Evolutionary conservation across 2,888 invertebrate species (phyloP), one percentile per base, ranked within the genome.

Genomic region (Rhagium mordax): DNA sequence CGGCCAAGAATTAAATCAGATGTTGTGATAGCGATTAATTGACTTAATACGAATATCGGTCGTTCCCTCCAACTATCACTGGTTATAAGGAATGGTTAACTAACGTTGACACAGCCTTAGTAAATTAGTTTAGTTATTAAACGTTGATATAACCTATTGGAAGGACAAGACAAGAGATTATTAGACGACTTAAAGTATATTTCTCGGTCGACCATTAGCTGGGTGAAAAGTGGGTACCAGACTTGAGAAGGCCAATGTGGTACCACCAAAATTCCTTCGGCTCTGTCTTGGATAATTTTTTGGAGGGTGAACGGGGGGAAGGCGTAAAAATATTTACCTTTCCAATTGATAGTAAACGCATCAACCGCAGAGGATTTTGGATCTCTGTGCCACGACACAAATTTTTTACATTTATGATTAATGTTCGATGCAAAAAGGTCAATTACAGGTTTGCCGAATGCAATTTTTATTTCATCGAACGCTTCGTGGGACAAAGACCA

Each of bases 161-260:
- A 64, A 66, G 65, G 53, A 48, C 66, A 75, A 27, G 66, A 24
- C 10, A 75, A 57, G 16, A 75, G 47, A 21, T 72, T 33, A 55
- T 24, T 29, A 29, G n/a, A n/a, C 47, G 74, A 66, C 6, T 59
- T 33, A 33, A 75, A 72, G 15, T 21, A 61, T 18, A 74, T 13
- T 29, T 64, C 24, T 29, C 60, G 7, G 27, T 16, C 64, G 5
- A 70, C 27, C 3, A 16, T 24, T 16, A 61, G 18, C 18, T 66
- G 70, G n/a, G 2, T n/a, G 49, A 75, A 72, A 48, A 70, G 60
- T 29, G 72, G 72, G 49, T 53, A 75, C 72, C 70, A 75, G 8
- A 72, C 27, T 48, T 75, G 75, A 13, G 57, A 21, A 6, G 57
- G 47, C 72, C 72, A 72, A 53, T 49, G 21, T 4, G n/a, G n/a